Evolutionary conservation across 1,140 invertebrate genomes (phyloP), one percentile per base, ranked within the genome.

Genomic region (Calosoma granatense): DNA sequence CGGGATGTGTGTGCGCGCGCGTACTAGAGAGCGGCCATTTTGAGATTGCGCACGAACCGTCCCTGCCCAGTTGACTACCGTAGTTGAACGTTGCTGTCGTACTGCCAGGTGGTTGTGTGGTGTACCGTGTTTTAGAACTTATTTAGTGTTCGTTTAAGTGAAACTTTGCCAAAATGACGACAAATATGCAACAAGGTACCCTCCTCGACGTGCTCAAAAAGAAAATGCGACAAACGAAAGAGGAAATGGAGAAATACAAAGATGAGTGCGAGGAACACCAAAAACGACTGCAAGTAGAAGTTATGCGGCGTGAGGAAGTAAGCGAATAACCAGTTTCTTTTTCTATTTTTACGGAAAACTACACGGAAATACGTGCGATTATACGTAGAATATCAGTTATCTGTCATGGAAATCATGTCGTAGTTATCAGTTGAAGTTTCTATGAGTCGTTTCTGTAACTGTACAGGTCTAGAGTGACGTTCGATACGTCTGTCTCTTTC

Each of bases 181-280:
- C 87, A 67, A 89, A 87, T 77, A 83, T 89, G 77, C 85, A 84
- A 70, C 86, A 88, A 77, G 88, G 88, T 67, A 87, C 87, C 65
- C 82, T 97, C 62, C 80, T 96, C 69, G 93, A 96, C 78, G 91
- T 95, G 65, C 82, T 98, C 63, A 98, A 98, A 83, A 96, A 97
- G 83, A 99, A 98, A 85, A 98, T 98, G 95, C 84, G 91, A 65
- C 90, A 94, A 73, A 92, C 95, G 60, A 96, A 96, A 78, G 92
- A 97, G 73, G 95, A 98, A 80, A 90, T 94, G 85, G 94, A 97
- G 74, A 88, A 91, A 74, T 93, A 92, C 78, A 95, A 94, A 79
- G 95, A 98, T 74, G 91, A 94, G 73, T 90, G 88, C 71, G 91
- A 95, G 74, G 91, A 94, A 72, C 87, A 85, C 72, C 87, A 92